Percentiles rank a stretch among this genome's conserved stretches.
Evolutionary conservation across 2,888 invertebrate genomes (phyloP).

Genomic region (Drosophila pullipes): DNA sequence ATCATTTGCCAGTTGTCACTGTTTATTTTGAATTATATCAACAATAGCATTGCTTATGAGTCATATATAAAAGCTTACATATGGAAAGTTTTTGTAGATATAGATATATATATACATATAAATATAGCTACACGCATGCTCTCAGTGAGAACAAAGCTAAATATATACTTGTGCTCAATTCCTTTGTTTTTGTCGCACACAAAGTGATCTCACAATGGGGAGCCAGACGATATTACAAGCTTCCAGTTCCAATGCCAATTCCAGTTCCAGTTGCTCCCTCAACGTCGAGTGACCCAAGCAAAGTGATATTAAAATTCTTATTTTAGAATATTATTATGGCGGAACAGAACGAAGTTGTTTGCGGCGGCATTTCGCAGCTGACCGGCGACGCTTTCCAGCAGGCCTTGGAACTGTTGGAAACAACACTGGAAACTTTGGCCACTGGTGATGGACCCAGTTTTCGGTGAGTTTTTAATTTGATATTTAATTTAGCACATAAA

Average conservation of each 20-base stretch:
- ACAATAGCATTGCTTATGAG: constrained; percentile 15
- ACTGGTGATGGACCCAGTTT: constrained; percentile 40
- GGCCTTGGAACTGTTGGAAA: constrained; percentile 31
- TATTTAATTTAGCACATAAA: not conserved
- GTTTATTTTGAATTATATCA: constrained; percentile 14
- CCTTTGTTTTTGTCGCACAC: constrained; percentile 32
- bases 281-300: constrained; percentile 43
- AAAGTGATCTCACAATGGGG: constrained; percentile 28
- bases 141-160: constrained; percentile 7
- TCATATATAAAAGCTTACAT: constrained; percentile 13
- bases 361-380: constrained; percentile 43
- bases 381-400: constrained; percentile 23
- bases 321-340: constrained; percentile 31
- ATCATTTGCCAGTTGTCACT: constrained; percentile 5
- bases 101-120: not conserved
- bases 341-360: constrained; percentile 16
- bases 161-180: not conserved
- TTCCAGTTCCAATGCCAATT: not conserved
- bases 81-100: not conserved
- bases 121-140: not conserved
- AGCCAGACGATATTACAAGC: constrained; percentile 14
- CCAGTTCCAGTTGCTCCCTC: constrained; percentile 34
- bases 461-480: not conserved
- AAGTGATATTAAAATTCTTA: constrained; percentile 30
- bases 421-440: constrained; percentile 34